These are phyloP conservation scores for Cerceris rybyensis DNA, from an alignment of 2,888 invertebrate species.

Conservation along the genomic window DNA sequence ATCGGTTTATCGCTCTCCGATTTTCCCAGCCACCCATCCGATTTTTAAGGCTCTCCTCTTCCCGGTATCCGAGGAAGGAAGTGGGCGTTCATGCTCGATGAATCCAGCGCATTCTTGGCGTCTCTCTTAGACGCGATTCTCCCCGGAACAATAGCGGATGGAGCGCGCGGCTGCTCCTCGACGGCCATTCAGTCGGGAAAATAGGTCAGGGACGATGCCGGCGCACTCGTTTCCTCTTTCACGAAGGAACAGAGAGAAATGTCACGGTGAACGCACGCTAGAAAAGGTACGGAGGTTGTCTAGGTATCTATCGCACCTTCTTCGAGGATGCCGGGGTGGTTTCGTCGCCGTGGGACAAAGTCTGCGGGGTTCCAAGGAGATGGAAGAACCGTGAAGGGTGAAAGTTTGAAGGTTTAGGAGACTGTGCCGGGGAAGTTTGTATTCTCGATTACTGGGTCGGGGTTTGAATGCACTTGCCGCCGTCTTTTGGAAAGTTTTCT, in stretches of 20 bases:
- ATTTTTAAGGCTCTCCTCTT: constrained; percentile 11
- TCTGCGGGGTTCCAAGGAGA: not conserved
- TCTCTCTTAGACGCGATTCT: constrained; percentile 23
- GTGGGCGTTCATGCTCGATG: constrained; percentile 58
- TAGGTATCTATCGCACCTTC: constrained; percentile 30
- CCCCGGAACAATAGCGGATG: constrained; percentile 50
- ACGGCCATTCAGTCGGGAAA: constrained; percentile 64
- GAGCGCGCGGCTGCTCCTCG: constrained; percentile 37
- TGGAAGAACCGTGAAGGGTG: not conserved
- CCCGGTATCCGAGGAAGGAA: constrained; percentile 58
- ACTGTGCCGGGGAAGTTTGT: too few species aligned
- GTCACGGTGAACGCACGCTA: constrained; percentile 24
- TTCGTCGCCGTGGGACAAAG: too few species aligned
- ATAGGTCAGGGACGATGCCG: constrained; percentile 71
- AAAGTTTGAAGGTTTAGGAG: not conserved
- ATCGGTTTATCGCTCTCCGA: not conserved
- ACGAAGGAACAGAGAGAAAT: constrained; percentile 46
- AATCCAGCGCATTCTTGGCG: constrained; percentile 6
- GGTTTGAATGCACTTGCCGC: too few species aligned
- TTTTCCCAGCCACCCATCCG: constrained; percentile 11
- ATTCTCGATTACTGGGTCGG: too few species aligned
- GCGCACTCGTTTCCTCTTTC: constrained; percentile 63
- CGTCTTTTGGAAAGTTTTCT: too few species aligned
- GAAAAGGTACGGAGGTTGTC: constrained; percentile 22
- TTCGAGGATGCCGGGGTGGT: too few species aligned